Evolutionary conservation across 2,113 vertebrate genomes (phyloP).

Genomic region (Brachionichthys hirsutus): DNA sequence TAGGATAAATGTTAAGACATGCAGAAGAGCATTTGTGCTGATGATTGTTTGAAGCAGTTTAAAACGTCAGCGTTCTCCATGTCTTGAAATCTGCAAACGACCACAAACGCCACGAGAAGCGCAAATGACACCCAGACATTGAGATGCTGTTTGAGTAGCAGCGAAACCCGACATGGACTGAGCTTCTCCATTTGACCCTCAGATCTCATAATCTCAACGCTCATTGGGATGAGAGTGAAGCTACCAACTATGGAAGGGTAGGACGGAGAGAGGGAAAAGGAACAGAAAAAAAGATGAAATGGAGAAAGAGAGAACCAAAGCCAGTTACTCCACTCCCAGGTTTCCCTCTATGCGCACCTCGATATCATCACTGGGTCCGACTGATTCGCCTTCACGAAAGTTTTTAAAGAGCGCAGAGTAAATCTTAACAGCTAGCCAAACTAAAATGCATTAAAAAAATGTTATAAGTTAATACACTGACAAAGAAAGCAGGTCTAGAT

Average conservation of each 20-base stretch:
- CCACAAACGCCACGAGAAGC: conserved; percentile 17
- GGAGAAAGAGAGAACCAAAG: conserved; percentile 41
- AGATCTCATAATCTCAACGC: conserved; percentile 76
- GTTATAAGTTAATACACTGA: conserved; percentile 6
- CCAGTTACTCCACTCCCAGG: conserved; percentile 26
- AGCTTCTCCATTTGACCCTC: conserved; percentile 52
- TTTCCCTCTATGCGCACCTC: conserved; percentile 68
- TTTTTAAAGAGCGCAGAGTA: background rate
- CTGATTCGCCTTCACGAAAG: conserved; percentile 10
- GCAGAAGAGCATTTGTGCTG: conserved; percentile 29
- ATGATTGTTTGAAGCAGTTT: conserved; percentile 35
- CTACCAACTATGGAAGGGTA: conserved; percentile 34
- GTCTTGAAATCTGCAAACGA: conserved; percentile 30
- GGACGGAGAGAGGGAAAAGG: conserved; percentile 4
- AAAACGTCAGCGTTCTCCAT: conserved; percentile 1
- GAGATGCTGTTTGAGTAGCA: background rate
- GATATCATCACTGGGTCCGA: conserved; percentile 65
- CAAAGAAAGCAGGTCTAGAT: conserved; percentile 10
- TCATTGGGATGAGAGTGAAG: conserved; percentile 61
- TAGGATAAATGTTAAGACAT: conserved; percentile 33
- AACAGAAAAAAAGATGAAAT: background rate
- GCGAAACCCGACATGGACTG: background rate
- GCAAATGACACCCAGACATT: conserved; percentile 5
- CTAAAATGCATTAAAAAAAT: background rate
- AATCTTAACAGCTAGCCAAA: conserved; percentile 14